Base-by-base conservation (phyloP, 2,888 invertebrate species). In the Harpagoxenus sublaevis region DNA sequence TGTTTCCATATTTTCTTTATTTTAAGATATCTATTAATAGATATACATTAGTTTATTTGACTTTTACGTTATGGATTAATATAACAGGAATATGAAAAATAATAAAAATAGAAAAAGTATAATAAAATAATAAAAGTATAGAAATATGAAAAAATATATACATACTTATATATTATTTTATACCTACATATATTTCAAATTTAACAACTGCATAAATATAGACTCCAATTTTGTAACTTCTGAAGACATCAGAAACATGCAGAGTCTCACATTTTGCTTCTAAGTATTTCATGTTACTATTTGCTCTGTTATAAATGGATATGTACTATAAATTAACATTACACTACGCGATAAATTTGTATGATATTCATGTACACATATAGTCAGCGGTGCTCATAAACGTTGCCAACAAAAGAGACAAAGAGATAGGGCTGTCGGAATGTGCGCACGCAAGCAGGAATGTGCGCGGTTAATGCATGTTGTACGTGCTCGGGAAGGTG, bases 321-420 rank as follows among this genome's bases (percentile, higher is more conserved):
- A n/a, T 39, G 2, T 9, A 15, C n/a, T 9, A 18, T 35, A 18
- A 42, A 68, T 78, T 57, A 45, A 78, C 42, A 23, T 78, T 31
- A n/a, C 75, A 15, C 28, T 28, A 12, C 42, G 42, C 45, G 55
- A 65, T 68, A 71, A 84, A 83, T 83, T 73, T 15, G 71, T 55
- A 31, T 66, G 60, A 74, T 74, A 53, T 66, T 55, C n/a, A 57
- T 31, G 8, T 8, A 48, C 57, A 48, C 28, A 75, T 53, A 39
- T 62, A 15, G 3, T 6, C 42, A 35, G 31, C 77, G 8, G 6
- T 57, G 51, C 68, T 68, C 57, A 53, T 77, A 65, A 83, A 73
- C 62, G 57, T 71, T 42, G 48, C 66, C 65, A 77, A 83, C 70
- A 81, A 81, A 81, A 84, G 70, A 68, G 74, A 83, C 83, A 74